These are phyloP conservation scores for Drosophila pandora DNA, from an alignment of 1,140 invertebrate species.

Conservation along the genomic window DNA sequence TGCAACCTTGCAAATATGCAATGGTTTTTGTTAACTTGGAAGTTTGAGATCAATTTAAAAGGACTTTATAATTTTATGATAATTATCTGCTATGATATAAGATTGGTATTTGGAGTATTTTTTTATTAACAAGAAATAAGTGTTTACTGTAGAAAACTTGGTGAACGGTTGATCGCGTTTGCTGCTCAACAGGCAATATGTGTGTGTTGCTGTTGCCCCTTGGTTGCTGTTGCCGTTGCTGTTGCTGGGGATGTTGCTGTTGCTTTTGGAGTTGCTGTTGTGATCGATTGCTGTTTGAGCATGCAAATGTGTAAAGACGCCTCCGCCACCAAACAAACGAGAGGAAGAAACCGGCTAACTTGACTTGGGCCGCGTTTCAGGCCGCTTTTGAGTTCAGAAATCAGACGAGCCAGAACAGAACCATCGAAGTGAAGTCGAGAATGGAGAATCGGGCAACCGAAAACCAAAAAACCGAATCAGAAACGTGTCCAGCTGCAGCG, in stretches of 20 bases:
- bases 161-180: constrained; percentile 55
- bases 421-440: neutral
- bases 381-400: constrained; percentile 18
- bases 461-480: constrained; percentile 23
- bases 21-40: too few species aligned
- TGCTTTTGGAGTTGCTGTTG: constrained; percentile 56
- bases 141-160: constrained; percentile 29
- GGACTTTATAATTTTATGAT: too few species aligned
- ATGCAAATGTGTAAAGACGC: constrained; percentile 82
- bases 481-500: constrained; percentile 63
- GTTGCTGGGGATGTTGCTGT: constrained; percentile 20
- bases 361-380: constrained; percentile 11
- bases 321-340: constrained; percentile 64
- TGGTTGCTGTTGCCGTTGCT: constrained; percentile 30
- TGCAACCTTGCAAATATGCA: too few species aligned
- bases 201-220: constrained; percentile 53
- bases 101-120: neutral
- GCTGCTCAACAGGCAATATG: constrained; percentile 55
- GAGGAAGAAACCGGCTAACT: constrained; percentile 50
- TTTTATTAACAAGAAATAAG: neutral
- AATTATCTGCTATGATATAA: too few species aligned
- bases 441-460: constrained; percentile 12
- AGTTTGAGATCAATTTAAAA: too few species aligned
- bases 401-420: constrained; percentile 16
- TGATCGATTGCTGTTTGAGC: constrained; percentile 82